Conservation (phyloP, 2,797 vertebrate species). For the Graptemys geographica region DNA sequence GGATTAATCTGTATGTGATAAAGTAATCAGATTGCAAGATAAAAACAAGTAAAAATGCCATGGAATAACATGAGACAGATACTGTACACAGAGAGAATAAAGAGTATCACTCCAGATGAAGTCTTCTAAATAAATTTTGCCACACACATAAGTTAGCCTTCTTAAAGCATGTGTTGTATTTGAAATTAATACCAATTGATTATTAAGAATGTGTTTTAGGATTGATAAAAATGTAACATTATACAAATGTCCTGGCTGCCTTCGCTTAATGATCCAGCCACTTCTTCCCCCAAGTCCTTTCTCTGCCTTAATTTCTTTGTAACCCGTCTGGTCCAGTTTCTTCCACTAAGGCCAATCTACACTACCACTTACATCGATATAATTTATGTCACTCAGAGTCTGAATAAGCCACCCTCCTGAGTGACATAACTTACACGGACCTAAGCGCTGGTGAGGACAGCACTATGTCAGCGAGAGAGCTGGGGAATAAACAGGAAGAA, state of each 20-base stretch:
- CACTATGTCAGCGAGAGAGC: neutral
- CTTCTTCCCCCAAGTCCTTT: neutral
- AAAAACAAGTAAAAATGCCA: constrained; percentile 22
- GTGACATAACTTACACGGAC: neutral
- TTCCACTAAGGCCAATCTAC: neutral
- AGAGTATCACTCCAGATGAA: neutral
- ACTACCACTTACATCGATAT: neutral
- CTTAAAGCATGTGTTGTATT: neutral
- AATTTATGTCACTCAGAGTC: no score
- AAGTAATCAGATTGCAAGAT: constrained; percentile 50
- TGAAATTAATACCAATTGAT: neutral
- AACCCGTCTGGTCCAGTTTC: neutral
- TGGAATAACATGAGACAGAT: neutral
- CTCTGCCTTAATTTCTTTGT: neutral
- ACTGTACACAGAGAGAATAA: rapidly evolving
- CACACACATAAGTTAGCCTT: neutral
- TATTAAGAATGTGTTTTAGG: neutral
- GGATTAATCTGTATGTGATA: constrained; percentile 30
- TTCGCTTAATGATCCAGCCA: rapidly evolving
- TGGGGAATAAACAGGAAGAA: neutral
- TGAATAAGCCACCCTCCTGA: neutral
- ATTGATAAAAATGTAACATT: neutral
- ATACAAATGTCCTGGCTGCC: neutral
- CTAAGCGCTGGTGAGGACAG: neutral
- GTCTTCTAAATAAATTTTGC: constrained; percentile 20